Base-by-base conservation (phyloP, 1,140 invertebrate genomes). In the Asbolus verrucosus region DNA sequence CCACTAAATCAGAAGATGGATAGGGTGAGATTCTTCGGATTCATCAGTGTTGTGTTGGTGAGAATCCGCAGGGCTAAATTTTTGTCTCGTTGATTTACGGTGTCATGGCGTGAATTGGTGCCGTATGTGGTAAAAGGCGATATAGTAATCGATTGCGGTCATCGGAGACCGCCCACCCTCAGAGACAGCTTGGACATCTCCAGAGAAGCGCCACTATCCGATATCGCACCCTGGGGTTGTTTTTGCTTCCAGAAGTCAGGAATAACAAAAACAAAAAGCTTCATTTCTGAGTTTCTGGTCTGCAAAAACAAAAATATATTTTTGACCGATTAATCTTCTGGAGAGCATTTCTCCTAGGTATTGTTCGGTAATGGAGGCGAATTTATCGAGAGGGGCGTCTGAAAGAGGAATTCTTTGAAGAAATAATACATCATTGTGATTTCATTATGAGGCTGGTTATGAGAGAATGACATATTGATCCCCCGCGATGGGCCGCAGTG, bases 291-390 rank as follows among this genome's bases (percentile, higher is more conserved):
- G 54, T 31, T 50, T 65, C 61, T 16, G 39, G 38, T 43, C 14
- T 19, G 33, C 30, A 65, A 70, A 70, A 70, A 65, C 68, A 70
- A 65, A 66, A 70, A 70, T 70, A 70, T 70, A 70, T 70, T 70
- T 70, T 65, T 70, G 68, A 65, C 60, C 68, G 65, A 70, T 70
- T 70, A 70, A 70, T 70, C 68, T 70, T 70, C 19, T 60, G 3
- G 68, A 59, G 15, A 65, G 38, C 33, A 65, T 70, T n/a, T 70
- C 46, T 65, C 61, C 16, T 46, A 65, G 41, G 68, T 60, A 65
- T 70, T 70, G 68, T 70, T 70, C 33, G 19, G 33, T 70, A 65
- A 70, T 70, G 61, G 46, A 54, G 15, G 46, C 15, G 60, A 65
- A 50, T 70, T 70, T 61, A 70, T 70, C 19, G 61, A 27, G 24